Conservation (phyloP, 2,888 invertebrate species). For the Silvanus unidentatus region DNA sequence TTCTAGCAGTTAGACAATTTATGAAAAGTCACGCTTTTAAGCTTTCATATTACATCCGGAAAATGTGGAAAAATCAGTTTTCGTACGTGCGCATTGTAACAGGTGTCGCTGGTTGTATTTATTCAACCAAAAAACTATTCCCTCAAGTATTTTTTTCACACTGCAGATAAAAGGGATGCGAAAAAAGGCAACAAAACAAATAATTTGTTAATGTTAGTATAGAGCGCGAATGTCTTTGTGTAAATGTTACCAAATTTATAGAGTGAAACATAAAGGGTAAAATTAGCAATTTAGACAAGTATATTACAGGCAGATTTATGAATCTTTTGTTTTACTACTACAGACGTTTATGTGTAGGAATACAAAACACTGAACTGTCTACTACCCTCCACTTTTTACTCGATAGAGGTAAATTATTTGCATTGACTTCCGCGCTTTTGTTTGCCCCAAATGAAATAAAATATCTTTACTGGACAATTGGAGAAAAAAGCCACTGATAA, state of each 20-base stretch:
- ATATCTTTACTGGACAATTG: slow-evolving; percentile 13
- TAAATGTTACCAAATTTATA: slow-evolving; percentile 17
- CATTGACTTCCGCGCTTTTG: slow-evolving; percentile 23
- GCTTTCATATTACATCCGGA: too few relatives aligned
- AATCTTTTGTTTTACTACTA: slow-evolving; percentile 23
- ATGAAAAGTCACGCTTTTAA: too few relatives aligned
- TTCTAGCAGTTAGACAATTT: too few relatives aligned
- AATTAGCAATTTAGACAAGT: slow-evolving; percentile 28
- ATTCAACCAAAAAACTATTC: too few relatives aligned
- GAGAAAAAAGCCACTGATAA: background rate
- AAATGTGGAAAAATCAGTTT: too few relatives aligned
- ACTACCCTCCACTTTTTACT: slow-evolving; percentile 13
- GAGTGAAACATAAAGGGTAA: slow-evolving; percentile 25
- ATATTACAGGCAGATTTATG: slow-evolving; percentile 26
- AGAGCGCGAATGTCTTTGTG: slow-evolving; percentile 6
- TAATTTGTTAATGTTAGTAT: too few relatives aligned
- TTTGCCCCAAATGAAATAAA: slow-evolving; percentile 15
- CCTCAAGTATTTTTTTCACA: too few relatives aligned
- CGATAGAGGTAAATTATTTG: slow-evolving; percentile 26
- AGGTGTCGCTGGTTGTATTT: too few relatives aligned
- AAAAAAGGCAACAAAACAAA: too few relatives aligned
- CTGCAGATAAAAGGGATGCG: too few relatives aligned
- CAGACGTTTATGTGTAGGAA: slow-evolving; percentile 13
- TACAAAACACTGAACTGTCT: slow-evolving; percentile 13
- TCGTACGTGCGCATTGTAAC: too few relatives aligned